Percentiles rank a stretch among this genome's conserved stretches.
phyloP scores from a whole-genome alignment of 1,140 invertebrate species.

The Ruditapes philippinarum region DNA sequence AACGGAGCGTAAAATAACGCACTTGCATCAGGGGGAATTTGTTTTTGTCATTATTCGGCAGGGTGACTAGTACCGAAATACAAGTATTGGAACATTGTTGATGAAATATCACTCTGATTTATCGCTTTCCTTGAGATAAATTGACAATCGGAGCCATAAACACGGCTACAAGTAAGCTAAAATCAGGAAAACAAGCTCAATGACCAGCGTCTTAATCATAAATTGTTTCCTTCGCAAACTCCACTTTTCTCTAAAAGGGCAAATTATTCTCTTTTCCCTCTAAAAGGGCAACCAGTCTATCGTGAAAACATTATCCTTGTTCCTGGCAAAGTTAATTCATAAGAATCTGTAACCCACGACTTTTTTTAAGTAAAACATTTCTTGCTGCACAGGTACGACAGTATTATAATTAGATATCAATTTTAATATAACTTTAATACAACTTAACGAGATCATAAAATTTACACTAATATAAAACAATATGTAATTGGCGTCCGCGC shows the following conservation, averaged over 20 bases:
- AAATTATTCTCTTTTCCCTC: background rate
- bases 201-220: background rate
- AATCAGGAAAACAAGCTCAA: background rate
- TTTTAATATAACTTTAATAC: too few species aligned
- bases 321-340: too few species aligned
- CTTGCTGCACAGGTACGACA: too few species aligned
- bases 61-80: background rate
- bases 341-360: too few species aligned
- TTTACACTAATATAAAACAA: too few species aligned
- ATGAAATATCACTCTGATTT: background rate
- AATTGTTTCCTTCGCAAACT: background rate
- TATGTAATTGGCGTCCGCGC: too few species aligned
- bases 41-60: slow-evolving; percentile 9
- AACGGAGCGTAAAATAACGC: background rate
- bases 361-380: too few species aligned
- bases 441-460: too few species aligned
- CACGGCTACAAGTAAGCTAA: background rate
- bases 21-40: slow-evolving; percentile 20
- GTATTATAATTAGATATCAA: too few species aligned
- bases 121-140: background rate
- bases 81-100: background rate
- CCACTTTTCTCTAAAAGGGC: background rate
- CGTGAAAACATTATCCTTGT: too few species aligned
- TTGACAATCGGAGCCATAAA: background rate
- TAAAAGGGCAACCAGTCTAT: too few species aligned